Percentiles rank a stretch among this genome's conserved stretches.
phyloP scores from a whole-genome alignment of 2,888 invertebrate species.

The Gymnocheta viridis region DNA sequence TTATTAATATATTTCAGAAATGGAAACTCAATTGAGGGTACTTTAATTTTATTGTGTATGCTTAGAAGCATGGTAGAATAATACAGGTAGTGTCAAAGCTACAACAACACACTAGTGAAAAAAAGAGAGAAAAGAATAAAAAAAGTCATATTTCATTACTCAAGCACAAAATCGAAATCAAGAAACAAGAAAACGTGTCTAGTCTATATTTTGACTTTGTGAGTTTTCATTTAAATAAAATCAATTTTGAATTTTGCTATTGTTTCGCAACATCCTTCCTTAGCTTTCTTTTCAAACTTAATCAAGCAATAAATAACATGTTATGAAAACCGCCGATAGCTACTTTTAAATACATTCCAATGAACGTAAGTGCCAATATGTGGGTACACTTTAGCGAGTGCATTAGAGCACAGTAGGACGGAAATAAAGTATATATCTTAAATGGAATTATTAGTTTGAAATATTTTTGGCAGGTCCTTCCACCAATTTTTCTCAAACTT shows the following conservation, averaged over 20 bases:
- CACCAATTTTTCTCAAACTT: too few species aligned
- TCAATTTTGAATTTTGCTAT: neutral
- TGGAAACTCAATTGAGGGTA: too few species aligned
- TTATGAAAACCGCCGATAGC: neutral
- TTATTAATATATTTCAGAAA: too few species aligned
- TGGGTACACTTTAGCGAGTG: neutral
- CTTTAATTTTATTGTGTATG: constrained; percentile 5
- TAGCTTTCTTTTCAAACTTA: neutral
- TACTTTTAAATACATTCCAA: neutral
- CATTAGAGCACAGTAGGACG: neutral
- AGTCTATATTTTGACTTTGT: neutral
- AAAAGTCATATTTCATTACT: too few species aligned
- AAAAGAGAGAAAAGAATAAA: too few species aligned
- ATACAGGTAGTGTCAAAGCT: too few species aligned
- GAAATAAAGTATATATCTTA: neutral
- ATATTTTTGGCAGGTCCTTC: too few species aligned
- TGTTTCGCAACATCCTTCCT: neutral
- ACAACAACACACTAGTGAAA: too few species aligned
- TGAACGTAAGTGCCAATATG: neutral
- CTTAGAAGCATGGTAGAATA: too few species aligned
- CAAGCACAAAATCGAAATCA: too few species aligned
- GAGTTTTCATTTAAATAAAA: neutral
- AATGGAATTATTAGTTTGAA: too few species aligned
- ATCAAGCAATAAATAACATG: neutral
- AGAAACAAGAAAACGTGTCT: too few species aligned